Base-by-base conservation (phyloP, 2,113 vertebrate species). In the Athene cunicularia region DNA sequence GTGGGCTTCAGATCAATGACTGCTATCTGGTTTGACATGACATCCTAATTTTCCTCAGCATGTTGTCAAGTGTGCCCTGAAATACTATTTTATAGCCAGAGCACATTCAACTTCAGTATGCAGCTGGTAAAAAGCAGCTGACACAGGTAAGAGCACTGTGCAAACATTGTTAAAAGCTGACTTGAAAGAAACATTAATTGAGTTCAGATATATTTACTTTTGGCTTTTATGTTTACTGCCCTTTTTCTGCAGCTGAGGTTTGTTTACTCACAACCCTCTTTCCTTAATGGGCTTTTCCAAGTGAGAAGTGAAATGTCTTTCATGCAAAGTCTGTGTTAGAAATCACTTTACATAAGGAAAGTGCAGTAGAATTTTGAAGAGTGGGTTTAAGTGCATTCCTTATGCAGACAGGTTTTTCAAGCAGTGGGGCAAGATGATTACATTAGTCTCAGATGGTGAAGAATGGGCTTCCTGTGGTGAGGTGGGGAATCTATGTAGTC, bases 211-310 rank as follows among this genome's bases (percentile, higher is more conserved):
- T 56, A 71, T 76, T 92, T 90, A 49, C 47, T 84, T 74, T 47
- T 20, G 28, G 9, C 6, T 76, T 80, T 91, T 62, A 71, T 33
- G 37, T 85, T 93, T 66, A 72, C 52, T 70, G 39, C 6, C 12
- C 14, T 87, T 94, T 83, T 45, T 79, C 39, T 68, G 53, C 47
- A 82, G 68, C 27, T 85, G 59, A 85, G 60, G 8, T 79, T 91
- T 95, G 68, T 90, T 95, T 94, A 94, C 79, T 88, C 50, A 90
- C 50, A 90, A 93, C 13, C 4, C 20, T 59, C 41, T 89, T 85
- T 87, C 66, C 64, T 75, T 87, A 62, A 52, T 37, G 86, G 76
- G 68, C 37, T 88, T 96, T 95, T 93, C 94, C 91, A 95, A 91
- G 30, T 7, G 53, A 93, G 88, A 96, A 95, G 64, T 91, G 80